Base-by-base conservation (phyloP, 2,797 vertebrate genomes). In the Syngnathus rostellatus region DNA sequence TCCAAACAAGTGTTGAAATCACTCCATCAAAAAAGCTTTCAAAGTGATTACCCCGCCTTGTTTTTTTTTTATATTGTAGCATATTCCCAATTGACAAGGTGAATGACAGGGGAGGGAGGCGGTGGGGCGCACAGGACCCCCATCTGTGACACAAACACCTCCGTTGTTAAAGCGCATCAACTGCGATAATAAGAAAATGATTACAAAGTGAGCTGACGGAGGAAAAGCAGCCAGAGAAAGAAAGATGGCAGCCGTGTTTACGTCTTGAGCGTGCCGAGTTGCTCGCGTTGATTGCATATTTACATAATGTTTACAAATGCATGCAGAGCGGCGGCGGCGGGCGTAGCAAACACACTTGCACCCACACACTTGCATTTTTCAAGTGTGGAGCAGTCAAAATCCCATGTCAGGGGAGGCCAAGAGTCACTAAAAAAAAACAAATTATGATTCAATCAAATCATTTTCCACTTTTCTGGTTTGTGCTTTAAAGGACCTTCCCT, bases 131-230 rank as follows among this genome's bases (percentile, higher is more conserved):
- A 7, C 25, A 67, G 40, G 66, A 51, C 57, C 74, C 71, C 73
- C 72, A 73, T 87, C 82, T 80, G 69, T 72, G 77, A 68, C 75
- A 80, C 77, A 79, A 85, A 88, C 85, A 84, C 72, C 84, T 88
- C 78, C 83, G 82, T 84, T 84, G 84, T 86, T 83, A 83, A 78
- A 82, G 81, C 80, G 75, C 85, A 85, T 88, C 88, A 83, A 88
- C 88, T 85, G 65, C 64, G 70, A 74, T 85, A 82, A 89, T 85
- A 85, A 81, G 81, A 84, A 88, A 86, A 88, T 86, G 82, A 88
- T 88, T 84, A 86, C 81, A 81, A 82, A 84, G 6, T 37, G 55
- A 38, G 53, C 25, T 54, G 21, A 25, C 53, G 25, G 21, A 54
- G 25, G 85, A 86, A 70, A 60, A 71, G 77, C 79, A 63, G 57